These are phyloP conservation scores for Enteromius anoplus DNA, from an alignment of 2,797 vertebrate genomes.

Conservation along the genomic window DNA sequence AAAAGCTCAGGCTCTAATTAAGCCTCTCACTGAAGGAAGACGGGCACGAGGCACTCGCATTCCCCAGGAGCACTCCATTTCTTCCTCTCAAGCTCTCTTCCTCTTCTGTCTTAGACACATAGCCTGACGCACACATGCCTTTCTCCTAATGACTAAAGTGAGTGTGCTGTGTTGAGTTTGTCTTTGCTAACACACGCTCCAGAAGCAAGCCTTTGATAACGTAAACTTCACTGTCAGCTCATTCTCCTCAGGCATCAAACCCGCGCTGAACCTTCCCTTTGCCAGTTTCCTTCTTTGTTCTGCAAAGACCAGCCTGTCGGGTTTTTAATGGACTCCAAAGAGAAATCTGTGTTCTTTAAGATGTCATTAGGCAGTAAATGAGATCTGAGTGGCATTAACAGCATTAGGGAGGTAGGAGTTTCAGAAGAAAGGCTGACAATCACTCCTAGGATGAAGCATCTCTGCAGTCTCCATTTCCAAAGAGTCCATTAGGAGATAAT, in stretches of 20 bases:
- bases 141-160: conserved; percentile 67
- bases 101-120: conserved; percentile 55
- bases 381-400: conserved; percentile 46
- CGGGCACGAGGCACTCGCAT: conserved; percentile 53
- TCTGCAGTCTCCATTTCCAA: conserved; percentile 29
- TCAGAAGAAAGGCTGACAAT: conserved; percentile 47
- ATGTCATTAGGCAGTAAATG: conserved; percentile 54
- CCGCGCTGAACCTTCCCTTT: conserved; percentile 9
- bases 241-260: conserved; percentile 28
- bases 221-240: conserved; percentile 57
- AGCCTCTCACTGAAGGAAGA: conserved; percentile 68
- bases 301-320: conserved; percentile 40
- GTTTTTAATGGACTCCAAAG: conserved; percentile 52
- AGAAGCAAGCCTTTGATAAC: conserved; percentile 65
- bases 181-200: conserved; percentile 66
- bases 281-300: conserved; percentile 32
- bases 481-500: conserved; percentile 47
- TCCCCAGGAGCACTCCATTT: conserved; percentile 60
- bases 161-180: conserved; percentile 64
- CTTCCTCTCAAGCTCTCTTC: conserved; percentile 18
- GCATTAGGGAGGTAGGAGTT: conserved; percentile 39
- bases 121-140: conserved; percentile 62
- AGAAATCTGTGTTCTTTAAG: conserved; percentile 43
- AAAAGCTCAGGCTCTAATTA: conserved; percentile 78
- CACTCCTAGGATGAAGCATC: conserved; percentile 33